A percentile compares a stretch with the other conserved stretches of the same genome.
These are phyloP conservation scores for Electrophaes corylata DNA, from an alignment of 2,888 invertebrate species.

Conservation along the genomic window DNA sequence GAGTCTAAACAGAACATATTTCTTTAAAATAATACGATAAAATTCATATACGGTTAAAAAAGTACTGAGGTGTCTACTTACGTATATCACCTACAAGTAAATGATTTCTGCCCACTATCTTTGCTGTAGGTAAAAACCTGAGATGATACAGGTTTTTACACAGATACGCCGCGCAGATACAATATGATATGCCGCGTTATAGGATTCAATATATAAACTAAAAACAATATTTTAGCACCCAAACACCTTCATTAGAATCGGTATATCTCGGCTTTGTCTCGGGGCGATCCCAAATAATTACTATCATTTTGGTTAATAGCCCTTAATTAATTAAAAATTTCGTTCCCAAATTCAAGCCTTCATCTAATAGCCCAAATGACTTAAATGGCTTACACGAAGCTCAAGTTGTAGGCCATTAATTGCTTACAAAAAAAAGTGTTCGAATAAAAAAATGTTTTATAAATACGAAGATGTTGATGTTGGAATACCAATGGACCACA, in stretches of 20 bases:
- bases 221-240: conserved; percentile 39
- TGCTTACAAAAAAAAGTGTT: conserved; percentile 63
- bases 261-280: conserved; percentile 48
- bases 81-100: background rate
- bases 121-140: background rate
- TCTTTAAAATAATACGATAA: no score
- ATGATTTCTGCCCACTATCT: background rate
- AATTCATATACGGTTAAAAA: background rate
- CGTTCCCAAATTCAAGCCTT: conserved; percentile 66
- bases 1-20: no score
- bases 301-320: conserved; percentile 68
- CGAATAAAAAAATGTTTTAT: conserved; percentile 32
- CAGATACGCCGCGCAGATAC: no score
- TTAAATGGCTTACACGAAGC: conserved; percentile 68
- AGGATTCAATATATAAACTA: background rate
- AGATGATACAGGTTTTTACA: no score
- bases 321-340: conserved; percentile 73
- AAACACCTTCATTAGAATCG: conserved; percentile 43
- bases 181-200: background rate
- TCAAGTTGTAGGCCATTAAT: conserved; percentile 68
- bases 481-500: conserved; percentile 75
- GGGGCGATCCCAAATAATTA: conserved; percentile 58
- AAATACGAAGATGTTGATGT: conserved; percentile 44
- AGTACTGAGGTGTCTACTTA: background rate
- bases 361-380: conserved; percentile 68